Conservation (phyloP, 1,140 invertebrate species). For the Bombyx mori region ASM3026992v2 NC_085129.1:10703501-10704000, state of each 20-base stretch:
- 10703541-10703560: slow-evolving; percentile 71
- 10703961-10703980: too few species aligned
- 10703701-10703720: neutral
- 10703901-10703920: too few species aligned
- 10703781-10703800: too few species aligned
- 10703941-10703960: too few species aligned
- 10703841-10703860: too few species aligned
- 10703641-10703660: slow-evolving; percentile 69
- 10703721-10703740: neutral
- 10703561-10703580: slow-evolving; percentile 66
- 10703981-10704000: too few species aligned
- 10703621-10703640: slow-evolving; percentile 40
- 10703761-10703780: too few species aligned
- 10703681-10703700: slow-evolving; percentile 47
- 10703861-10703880: too few species aligned
- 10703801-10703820: too few species aligned
- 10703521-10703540: slow-evolving; percentile 43
- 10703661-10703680: slow-evolving; percentile 68
- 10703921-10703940: too few species aligned
- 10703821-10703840: too few species aligned
- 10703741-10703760: neutral
- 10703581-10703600: slow-evolving; percentile 70
- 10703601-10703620: slow-evolving; percentile 40
- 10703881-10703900: too few species aligned
- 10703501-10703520: slow-evolving; percentile 44